phyloP scores from a whole-genome alignment of 2,888 invertebrate species.

The Eupithecia pulchellata region DNA sequence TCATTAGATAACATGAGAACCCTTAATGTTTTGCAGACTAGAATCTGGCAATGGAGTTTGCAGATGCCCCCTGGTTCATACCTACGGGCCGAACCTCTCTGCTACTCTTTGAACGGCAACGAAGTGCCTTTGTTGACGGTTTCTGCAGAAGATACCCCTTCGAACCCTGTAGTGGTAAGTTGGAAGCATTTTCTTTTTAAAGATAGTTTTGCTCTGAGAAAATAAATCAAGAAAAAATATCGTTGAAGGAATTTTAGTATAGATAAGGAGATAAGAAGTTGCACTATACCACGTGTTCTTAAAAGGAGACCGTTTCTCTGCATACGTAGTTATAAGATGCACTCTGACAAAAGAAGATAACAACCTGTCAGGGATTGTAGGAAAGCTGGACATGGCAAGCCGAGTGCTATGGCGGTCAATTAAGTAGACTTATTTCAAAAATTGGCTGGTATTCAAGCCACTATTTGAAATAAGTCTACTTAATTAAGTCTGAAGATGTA shows the following conservation, averaged over 20 bases:
- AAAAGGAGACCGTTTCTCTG: background rate
- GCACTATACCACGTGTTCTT: background rate
- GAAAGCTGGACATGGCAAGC: background rate
- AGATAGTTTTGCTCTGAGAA: background rate
- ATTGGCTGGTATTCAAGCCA: too few species aligned
- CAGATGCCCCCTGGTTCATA: conserved; percentile 82
- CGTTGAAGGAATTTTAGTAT: background rate
- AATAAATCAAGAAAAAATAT: too few species aligned
- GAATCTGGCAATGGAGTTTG: conserved; percentile 86
- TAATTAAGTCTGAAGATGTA: too few species aligned
- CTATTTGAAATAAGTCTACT: too few species aligned
- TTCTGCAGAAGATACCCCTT: conserved; percentile 85
- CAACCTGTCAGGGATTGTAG: background rate
- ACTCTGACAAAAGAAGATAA: background rate
- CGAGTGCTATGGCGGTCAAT: background rate
- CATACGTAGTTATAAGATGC: background rate
- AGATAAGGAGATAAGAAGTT: too few species aligned
- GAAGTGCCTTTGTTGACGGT: conserved; percentile 91
- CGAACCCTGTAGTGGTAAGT: conserved; percentile 84
- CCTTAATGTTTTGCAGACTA: conserved; percentile 76
- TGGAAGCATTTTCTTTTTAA: background rate
- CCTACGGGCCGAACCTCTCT: conserved; percentile 88
- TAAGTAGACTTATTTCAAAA: background rate
- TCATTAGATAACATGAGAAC: background rate
- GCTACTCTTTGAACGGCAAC: conserved; percentile 89